phyloP scores from a whole-genome alignment of 2,797 vertebrate species.

The Xiphophorus birchmanni region DNA sequence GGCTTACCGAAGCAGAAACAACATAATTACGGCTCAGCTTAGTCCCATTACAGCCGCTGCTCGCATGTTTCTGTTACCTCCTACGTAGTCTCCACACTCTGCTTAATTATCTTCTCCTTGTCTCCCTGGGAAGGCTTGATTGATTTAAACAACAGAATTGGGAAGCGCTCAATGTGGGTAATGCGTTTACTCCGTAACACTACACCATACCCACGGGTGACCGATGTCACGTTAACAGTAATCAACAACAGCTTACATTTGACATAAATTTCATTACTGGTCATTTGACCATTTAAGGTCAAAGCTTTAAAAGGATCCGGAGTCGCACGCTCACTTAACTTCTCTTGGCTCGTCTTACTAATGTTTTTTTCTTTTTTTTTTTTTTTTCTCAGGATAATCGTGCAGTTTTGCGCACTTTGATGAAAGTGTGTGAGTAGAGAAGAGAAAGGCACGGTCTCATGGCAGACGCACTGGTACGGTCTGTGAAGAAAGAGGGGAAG shows the following conservation, averaged over 20 bases:
- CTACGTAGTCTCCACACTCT: conserved; percentile 44
- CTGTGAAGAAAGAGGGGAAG: conserved; percentile 6
- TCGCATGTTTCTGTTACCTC: conserved; percentile 32
- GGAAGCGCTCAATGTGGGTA: conserved; percentile 10
- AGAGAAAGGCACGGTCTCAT: not conserved
- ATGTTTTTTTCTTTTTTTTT: not conserved
- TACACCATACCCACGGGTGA: conserved; percentile 5
- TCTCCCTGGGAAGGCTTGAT: conserved; percentile 48
- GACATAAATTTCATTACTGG: conserved; percentile 22
- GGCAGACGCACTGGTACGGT: not conserved
- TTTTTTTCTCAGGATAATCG: not conserved
- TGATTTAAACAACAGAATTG: conserved; percentile 61
- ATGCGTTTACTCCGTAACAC: conserved; percentile 36
- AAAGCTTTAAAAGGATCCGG: conserved; percentile 1
- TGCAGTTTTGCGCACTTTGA: conserved; percentile 19
- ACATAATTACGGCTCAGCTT: conserved; percentile 52
- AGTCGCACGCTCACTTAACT: not conserved
- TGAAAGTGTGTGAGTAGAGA: conserved; percentile 33
- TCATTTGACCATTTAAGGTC: conserved; percentile 27
- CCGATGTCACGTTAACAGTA: conserved; percentile 18
- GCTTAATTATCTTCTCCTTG: conserved; percentile 42
- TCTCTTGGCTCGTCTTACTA: not conserved
- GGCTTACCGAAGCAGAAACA: conserved; percentile 38
- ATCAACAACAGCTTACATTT: conserved; percentile 10
- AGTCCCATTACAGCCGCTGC: conserved; percentile 50